A percentile compares a stretch with the other conserved stretches of the same genome.
Evolutionary conservation across 2,113 vertebrate species (phyloP).

Genomic region (Eptesicus fuscus): DNA sequence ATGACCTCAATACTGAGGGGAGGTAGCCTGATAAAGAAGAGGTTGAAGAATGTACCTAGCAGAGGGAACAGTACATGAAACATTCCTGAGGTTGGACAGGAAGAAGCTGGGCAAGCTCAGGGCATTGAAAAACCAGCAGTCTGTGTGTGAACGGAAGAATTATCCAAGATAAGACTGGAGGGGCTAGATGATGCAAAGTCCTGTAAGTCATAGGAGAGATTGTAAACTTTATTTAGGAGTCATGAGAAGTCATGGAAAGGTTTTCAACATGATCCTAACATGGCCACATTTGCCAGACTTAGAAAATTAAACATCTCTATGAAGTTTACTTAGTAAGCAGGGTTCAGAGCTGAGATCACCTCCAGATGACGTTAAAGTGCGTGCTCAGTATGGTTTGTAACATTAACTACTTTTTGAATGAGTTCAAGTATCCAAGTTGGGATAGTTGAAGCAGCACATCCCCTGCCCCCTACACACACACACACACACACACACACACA

Average conservation of each 20-base stretch:
- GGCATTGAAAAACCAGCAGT: not conserved
- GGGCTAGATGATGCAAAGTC: too few relatives aligned
- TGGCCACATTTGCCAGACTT: not conserved
- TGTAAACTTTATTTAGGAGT: not conserved
- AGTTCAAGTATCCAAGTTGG: not conserved
- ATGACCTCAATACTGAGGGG: not conserved
- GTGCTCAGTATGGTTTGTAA: not conserved
- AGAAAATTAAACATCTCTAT: not conserved
- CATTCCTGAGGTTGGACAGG: not conserved
- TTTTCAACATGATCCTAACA: not conserved
- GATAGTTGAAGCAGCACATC: not conserved
- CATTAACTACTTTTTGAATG: not conserved
- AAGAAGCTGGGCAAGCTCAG: not conserved
- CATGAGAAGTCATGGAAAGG: not conserved
- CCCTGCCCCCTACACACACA: not conserved
- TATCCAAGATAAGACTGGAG: not conserved
- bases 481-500: too few relatives aligned
- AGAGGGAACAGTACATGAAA: not conserved
- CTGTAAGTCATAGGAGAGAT: not conserved
- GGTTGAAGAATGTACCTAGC: not conserved
- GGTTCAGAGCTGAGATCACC: not conserved
- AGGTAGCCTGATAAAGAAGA: not conserved
- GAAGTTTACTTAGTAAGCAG: not conserved
- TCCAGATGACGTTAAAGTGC: not conserved
- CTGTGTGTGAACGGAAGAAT: not conserved